phyloP scores from a whole-genome alignment of 1,140 invertebrate species.

The Orchesella cincta region DNA sequence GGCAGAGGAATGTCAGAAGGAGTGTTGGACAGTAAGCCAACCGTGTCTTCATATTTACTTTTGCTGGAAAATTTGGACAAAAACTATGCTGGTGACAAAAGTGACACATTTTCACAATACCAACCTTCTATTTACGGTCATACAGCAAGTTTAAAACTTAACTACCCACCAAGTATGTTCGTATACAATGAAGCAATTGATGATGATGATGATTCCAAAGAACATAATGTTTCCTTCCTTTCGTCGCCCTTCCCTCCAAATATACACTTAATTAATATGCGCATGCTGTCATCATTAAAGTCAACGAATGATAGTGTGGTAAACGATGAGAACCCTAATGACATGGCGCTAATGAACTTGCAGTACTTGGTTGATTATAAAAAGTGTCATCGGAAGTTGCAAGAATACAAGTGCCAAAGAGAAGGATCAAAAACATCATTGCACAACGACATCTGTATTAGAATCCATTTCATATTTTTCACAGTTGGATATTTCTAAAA shows the following conservation, averaged over 20 bases:
- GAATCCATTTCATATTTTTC: background rate
- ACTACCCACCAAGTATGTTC: constrained; percentile 74
- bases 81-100: constrained; percentile 43
- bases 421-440: background rate
- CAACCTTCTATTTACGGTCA: constrained; percentile 70
- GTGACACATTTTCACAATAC: constrained; percentile 54
- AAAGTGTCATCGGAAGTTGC: background rate
- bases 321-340: background rate
- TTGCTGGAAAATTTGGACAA: constrained; percentile 76
- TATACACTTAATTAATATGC: constrained; percentile 76
- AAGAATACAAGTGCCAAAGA: too few relatives aligned
- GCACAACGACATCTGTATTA: background rate
- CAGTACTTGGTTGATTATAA: background rate
- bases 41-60: constrained; percentile 77
- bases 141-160: constrained; percentile 69
- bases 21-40: constrained; percentile 78
- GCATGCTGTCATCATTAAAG: constrained; percentile 63
- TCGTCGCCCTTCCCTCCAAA: constrained; percentile 76
- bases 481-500: background rate
- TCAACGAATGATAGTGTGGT: background rate
- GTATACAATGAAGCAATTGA: constrained; percentile 54
- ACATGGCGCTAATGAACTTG: background rate
- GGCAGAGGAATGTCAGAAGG: constrained; percentile 83
- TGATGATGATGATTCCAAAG: background rate
- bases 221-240: constrained; percentile 60